Evolutionary conservation across 1,140 invertebrate species (phyloP).

Genomic region (Harlomillsia oculata): DNA sequence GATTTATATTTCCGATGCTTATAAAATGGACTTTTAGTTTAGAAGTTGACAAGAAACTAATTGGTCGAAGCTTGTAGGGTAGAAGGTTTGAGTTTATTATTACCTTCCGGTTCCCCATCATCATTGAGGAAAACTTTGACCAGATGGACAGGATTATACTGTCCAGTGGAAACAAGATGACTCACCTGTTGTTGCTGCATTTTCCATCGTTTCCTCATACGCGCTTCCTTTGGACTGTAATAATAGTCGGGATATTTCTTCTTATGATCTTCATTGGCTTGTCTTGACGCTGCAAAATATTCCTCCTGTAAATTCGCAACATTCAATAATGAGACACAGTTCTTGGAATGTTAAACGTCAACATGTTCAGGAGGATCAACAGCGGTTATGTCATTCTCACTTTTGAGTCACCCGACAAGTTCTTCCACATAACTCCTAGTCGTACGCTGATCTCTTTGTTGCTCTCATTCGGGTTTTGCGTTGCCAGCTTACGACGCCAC

Average conservation of each 20-base stretch:
- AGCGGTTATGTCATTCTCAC: slow-evolving; percentile 20
- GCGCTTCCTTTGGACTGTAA: slow-evolving; percentile 43
- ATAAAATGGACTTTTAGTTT: no score
- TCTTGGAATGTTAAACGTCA: background rate
- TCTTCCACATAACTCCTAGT: slow-evolving; percentile 47
- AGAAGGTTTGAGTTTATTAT: no score
- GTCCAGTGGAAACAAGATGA: slow-evolving; percentile 29
- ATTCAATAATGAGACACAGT: background rate
- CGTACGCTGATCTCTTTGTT: slow-evolving; percentile 47
- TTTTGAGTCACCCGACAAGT: slow-evolving; percentile 41
- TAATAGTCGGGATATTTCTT: slow-evolving; percentile 51
- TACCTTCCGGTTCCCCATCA: slow-evolving; percentile 13
- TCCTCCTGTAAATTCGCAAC: slow-evolving; percentile 41
- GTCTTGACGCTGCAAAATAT: slow-evolving; percentile 49
- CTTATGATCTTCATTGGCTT: slow-evolving; percentile 52
- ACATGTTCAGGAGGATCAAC: background rate
- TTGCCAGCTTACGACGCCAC: slow-evolving; percentile 42
- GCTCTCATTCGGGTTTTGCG: slow-evolving; percentile 43
- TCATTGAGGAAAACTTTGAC: slow-evolving; percentile 33
- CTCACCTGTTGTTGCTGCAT: slow-evolving; percentile 33
- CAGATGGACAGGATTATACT: slow-evolving; percentile 32
- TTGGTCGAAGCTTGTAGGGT: no score
- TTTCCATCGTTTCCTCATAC: slow-evolving; percentile 40
- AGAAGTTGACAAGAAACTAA: no score
- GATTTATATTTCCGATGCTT: no score